Base-by-base conservation (phyloP, 1,140 invertebrate genomes). In the Bombus confusus region DNA sequence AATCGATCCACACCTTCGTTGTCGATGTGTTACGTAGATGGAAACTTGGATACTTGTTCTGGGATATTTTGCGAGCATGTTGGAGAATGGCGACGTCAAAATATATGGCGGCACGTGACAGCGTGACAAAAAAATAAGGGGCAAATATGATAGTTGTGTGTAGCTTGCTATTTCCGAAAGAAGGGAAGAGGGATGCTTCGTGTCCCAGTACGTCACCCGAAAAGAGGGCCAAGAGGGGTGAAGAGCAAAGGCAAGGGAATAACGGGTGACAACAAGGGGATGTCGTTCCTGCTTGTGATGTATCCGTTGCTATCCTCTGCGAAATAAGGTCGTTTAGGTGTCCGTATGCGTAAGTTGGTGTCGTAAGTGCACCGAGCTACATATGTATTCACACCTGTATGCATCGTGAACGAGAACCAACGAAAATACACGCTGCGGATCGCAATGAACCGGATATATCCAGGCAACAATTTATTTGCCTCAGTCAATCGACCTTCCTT, bases 111-210 rank as follows among this genome's bases (percentile, higher is more conserved):
- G 72, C 74, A 73, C 86, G 59, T 93, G 92, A 93, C 93, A 93
- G 88, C 64, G 83, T 71, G 83, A 88, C 86, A 90, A 91, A 92
- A 80, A 93, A 93, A 90, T 90, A 91, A 93, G 87, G 85, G 88
- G 88, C 89, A 93, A 92, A 93, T 93, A 93, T 93, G 91, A 93
- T 92, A 91, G 91, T 91, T 91, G 85, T 87, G 89, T 89, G 89
- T 89, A 91, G 92, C 87, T 87, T 90, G 89, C 87, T 91, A 90
- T 93, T 93, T 92, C 85, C 87, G 84, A 79, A 77, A 69, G 72
- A 77, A 59, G 57, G 52, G 39, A 39, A 52, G 47, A 77, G 68
- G 80, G 68, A 83, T n/a, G 47, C 59, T 41, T 64, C 59, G 71
- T 62, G 57, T 52, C 31, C 28, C 37, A 18, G 41, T 57, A 77